phyloP scores from a whole-genome alignment of 2,888 invertebrate genomes.

The Epinotia demarniana region DNA sequence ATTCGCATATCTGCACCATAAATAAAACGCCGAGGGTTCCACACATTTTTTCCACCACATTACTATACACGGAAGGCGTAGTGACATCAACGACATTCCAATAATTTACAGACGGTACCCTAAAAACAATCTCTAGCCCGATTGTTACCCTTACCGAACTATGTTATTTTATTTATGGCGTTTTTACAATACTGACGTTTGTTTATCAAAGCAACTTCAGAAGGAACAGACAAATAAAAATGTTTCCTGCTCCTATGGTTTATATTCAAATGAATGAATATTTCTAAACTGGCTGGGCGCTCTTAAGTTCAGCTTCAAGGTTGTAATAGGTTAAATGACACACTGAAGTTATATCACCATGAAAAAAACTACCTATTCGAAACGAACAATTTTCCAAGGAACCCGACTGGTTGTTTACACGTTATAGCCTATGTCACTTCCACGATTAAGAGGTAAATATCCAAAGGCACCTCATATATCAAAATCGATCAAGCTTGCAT shows the following conservation, averaged over 20 bases:
- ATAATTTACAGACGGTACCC: conserved; percentile 39
- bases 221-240: conserved; percentile 34
- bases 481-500: too few species aligned
- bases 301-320: not conserved
- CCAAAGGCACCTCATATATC: too few species aligned
- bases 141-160: conserved; percentile 23
- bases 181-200: conserved; percentile 40
- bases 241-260: conserved; percentile 11
- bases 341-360: not conserved
- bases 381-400: too few species aligned
- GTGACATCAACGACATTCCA: conserved; percentile 35
- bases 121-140: conserved; percentile 37
- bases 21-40: conserved; percentile 37
- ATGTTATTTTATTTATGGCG: conserved; percentile 42
- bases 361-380: too few species aligned
- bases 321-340: not conserved
- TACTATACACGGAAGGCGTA: conserved; percentile 41
- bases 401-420: too few species aligned
- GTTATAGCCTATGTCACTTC: too few species aligned
- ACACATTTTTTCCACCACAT: conserved; percentile 41
- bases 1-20: conserved; percentile 31
- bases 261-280: not conserved
- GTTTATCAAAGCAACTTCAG: conserved; percentile 32
- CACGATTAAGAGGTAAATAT: too few species aligned
- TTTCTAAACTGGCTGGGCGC: not conserved